phyloP scores from a whole-genome alignment of 2,888 invertebrate genomes.

The Lampropteryx suffumata region DNA sequence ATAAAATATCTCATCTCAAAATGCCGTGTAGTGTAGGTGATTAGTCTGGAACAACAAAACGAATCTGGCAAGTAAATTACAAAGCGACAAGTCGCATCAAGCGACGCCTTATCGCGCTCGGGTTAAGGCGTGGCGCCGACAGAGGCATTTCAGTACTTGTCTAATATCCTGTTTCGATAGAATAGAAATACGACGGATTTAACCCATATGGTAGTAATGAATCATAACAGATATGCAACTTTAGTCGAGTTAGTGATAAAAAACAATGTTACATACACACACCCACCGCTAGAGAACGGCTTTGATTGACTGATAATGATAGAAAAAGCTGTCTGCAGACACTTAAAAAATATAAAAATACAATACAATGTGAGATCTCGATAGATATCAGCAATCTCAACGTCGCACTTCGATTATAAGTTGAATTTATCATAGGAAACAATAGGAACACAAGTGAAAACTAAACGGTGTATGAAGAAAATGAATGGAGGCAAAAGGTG shows the following conservation, averaged over 20 bases:
- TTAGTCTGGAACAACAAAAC: conserved; percentile 21
- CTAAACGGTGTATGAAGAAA: conserved; percentile 2
- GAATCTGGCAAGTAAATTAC: conserved; percentile 10
- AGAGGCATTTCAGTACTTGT: conserved; percentile 16
- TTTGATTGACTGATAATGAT: conserved; percentile 51
- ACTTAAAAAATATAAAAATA: conserved; percentile 8
- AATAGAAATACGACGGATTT: conserved; percentile 5
- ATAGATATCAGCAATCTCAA: neutral
- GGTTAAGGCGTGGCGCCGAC: conserved; percentile 61
- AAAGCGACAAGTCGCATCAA: conserved; percentile 22
- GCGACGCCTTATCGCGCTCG: conserved; percentile 29
- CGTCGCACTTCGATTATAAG: neutral
- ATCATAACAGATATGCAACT: conserved; percentile 34
- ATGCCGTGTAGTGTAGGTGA: conserved; percentile 26
- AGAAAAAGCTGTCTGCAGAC: conserved; percentile 31
- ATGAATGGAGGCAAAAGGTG: conserved; percentile 12
- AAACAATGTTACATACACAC: neutral
- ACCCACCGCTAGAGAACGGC: no score
- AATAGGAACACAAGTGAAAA: conserved; percentile 7
- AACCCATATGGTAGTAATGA: conserved; percentile 33
- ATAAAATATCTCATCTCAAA: conserved; percentile 26
- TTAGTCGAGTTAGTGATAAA: conserved; percentile 22
- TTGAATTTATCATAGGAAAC: conserved; percentile 3
- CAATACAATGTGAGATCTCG: conserved; percentile 10
- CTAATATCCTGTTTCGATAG: conserved; percentile 8